These are phyloP conservation scores for Melanostoma mellinum DNA, from an alignment of 2,888 invertebrate genomes.

Conservation along the genomic window DNA sequence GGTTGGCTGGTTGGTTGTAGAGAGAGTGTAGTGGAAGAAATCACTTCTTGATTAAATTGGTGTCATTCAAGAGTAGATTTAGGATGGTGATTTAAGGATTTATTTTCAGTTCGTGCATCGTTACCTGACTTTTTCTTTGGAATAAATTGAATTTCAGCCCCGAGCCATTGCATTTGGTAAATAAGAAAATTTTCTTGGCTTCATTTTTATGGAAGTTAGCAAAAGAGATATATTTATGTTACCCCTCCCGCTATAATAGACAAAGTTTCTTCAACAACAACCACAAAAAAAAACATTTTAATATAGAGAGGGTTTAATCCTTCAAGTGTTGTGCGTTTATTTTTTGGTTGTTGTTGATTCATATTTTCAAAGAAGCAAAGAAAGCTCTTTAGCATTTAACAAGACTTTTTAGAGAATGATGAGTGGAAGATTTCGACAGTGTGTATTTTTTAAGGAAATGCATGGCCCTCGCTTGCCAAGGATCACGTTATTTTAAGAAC, in stretches of 20 bases:
- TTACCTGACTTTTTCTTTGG: conserved; percentile 67
- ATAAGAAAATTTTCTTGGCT: conserved; percentile 68
- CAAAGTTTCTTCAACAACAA: too few species aligned
- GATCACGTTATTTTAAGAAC: too few species aligned
- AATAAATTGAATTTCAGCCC: conserved; percentile 71
- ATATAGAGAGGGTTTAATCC: too few species aligned
- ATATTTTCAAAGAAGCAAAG: too few species aligned
- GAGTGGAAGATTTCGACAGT: too few species aligned
- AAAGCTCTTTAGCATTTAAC: too few species aligned
- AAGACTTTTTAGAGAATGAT: too few species aligned
- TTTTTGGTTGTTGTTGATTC: too few species aligned
- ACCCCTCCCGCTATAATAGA: too few species aligned
- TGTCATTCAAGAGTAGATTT: conserved; percentile 74
- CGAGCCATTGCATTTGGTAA: conserved; percentile 71
- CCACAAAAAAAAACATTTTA: too few species aligned
- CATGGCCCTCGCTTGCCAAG: too few species aligned
- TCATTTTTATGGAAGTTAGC: conserved; percentile 21
- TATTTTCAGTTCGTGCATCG: conserved; percentile 74
- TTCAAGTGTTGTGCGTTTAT: not conserved
- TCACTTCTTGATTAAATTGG: conserved; percentile 75
- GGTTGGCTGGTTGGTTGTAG: conserved; percentile 6
- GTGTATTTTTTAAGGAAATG: too few species aligned
- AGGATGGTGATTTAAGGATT: conserved; percentile 73
- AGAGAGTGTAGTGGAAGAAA: conserved; percentile 49
- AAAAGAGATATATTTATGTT: not conserved